phyloP scores from a whole-genome alignment of 2,797 vertebrate species.

The Neosilurus hyrtlii region DNA sequence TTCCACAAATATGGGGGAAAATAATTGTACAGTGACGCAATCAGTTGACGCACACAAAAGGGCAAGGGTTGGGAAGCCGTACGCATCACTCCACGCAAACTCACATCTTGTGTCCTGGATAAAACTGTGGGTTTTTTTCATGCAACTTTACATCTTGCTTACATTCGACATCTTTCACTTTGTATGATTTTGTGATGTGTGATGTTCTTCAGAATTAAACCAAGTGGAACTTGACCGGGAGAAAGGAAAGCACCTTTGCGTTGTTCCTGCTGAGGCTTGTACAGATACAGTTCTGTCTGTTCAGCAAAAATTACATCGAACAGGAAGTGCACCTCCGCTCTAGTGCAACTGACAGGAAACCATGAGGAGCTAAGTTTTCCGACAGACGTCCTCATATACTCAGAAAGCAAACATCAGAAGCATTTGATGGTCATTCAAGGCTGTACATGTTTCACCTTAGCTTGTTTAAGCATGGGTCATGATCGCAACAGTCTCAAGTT shows the following conservation, averaged over 20 bases:
- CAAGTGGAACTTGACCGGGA: not conserved
- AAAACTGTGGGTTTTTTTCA: not conserved
- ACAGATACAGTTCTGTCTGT: slow-evolving; percentile 41
- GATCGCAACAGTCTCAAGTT: not conserved
- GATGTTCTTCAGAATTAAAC: too few species aligned
- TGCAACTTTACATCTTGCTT: not conserved
- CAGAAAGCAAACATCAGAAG: not conserved
- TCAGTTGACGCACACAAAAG: not conserved
- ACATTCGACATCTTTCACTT: not conserved
- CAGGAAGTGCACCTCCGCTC: slow-evolving; percentile 53
- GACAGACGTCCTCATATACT: not conserved
- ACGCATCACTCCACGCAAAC: not conserved
- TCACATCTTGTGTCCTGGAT: not conserved
- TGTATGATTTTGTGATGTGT: too few species aligned
- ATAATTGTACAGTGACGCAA: not conserved
- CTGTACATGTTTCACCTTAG: not conserved
- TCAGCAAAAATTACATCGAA: slow-evolving; percentile 43
- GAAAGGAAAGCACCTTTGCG: slow-evolving; percentile 1
- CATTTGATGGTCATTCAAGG: not conserved
- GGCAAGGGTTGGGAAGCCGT: not conserved
- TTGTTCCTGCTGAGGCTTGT: slow-evolving; percentile 24
- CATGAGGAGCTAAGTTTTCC: slow-evolving; percentile 27
- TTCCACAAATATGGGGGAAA: not conserved
- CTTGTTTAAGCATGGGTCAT: not conserved
- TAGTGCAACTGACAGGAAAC: slow-evolving; percentile 49